phyloP scores from a whole-genome alignment of 2,888 invertebrate species.

The Eupithecia subfuscata region DNA sequence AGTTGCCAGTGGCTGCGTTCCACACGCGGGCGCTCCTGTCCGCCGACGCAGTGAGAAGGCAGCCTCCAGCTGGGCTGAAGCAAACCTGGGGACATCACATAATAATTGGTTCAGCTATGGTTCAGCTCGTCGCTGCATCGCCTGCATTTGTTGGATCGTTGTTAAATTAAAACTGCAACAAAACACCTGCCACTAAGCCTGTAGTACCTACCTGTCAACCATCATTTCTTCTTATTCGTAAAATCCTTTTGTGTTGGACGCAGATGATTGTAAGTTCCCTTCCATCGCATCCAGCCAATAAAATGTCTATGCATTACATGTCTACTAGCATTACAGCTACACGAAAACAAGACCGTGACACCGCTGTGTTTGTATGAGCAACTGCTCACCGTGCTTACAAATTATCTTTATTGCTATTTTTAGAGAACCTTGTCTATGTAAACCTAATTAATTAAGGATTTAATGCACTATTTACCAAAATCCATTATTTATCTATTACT shows the following conservation, averaged over 20 bases:
- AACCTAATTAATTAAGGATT: no score
- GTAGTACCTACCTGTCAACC: no score
- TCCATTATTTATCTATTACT: no score
- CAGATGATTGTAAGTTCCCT: not conserved
- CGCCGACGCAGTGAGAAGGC: constrained; percentile 89
- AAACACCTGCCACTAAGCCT: no score
- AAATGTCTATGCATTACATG: no score
- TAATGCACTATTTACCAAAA: no score
- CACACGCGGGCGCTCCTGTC: constrained; percentile 90
- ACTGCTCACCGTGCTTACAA: no score
- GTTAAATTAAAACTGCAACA: not conserved
- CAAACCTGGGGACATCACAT: constrained; percentile 81
- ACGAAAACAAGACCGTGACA: no score
- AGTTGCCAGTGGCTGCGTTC: constrained; percentile 87
- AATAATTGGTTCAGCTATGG: not conserved
- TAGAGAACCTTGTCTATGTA: no score
- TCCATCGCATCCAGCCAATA: not conserved
- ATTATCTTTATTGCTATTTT: no score
- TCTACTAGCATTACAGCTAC: no score
- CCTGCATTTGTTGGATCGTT: not conserved
- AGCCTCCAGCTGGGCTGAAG: constrained; percentile 91
- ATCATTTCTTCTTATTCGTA: not conserved
- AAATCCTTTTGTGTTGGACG: not conserved
- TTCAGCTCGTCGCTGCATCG: not conserved
- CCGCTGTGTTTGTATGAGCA: no score